phyloP scores from a whole-genome alignment of 2,888 invertebrate genomes.

The Linnaemya vulpina region DNA sequence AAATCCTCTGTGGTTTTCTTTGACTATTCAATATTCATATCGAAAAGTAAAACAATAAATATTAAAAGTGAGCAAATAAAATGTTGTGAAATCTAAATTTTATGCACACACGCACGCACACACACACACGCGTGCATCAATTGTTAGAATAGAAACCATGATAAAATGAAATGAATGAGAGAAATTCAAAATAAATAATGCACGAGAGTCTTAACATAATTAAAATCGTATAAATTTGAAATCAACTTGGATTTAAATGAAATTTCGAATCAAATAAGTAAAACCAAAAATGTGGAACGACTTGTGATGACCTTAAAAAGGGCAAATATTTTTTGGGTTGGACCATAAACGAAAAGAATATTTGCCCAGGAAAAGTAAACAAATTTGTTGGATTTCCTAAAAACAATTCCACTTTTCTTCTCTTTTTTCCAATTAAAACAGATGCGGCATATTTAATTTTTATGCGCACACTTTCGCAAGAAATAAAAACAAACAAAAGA shows the following conservation, averaged over 20 bases:
- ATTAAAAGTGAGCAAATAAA: slow-evolving; percentile 33
- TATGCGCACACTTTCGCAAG: no score
- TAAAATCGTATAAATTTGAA: slow-evolving; percentile 11
- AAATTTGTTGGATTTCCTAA: background rate
- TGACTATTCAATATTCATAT: slow-evolving; percentile 30
- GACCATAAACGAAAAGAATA: background rate
- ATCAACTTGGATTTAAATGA: background rate
- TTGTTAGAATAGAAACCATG: background rate
- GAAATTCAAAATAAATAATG: background rate
- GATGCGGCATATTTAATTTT: background rate
- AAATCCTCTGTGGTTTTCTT: slow-evolving; percentile 63
- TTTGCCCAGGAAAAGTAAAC: background rate
- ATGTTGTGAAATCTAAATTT: slow-evolving; percentile 10
- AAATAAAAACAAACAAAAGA: no score
- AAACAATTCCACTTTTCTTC: background rate
- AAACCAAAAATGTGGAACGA: background rate
- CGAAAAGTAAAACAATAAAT: slow-evolving; percentile 14
- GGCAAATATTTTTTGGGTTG: background rate
- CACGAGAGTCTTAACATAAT: background rate
- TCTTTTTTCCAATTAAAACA: background rate
- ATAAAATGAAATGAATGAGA: background rate
- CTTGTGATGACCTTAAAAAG: background rate
- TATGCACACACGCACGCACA: background rate
- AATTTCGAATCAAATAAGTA: background rate
- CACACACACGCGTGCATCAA: background rate